Base-by-base conservation (phyloP, 2,888 invertebrate genomes). In the Yponomeuta malinellus region DNA sequence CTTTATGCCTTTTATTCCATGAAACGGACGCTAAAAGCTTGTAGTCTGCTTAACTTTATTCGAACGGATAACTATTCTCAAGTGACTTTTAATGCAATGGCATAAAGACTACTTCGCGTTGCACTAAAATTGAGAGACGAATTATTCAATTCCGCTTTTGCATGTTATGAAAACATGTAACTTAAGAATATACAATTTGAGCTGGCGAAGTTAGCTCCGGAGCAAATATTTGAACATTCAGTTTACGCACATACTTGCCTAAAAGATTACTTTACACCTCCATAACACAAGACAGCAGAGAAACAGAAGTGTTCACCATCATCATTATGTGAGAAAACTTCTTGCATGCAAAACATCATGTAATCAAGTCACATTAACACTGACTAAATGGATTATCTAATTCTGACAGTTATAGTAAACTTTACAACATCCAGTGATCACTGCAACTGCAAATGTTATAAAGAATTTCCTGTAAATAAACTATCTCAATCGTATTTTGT, bases 1-100 rank as follows among this genome's bases (percentile, higher is more conserved):
- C 52, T 59, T 59, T 59, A 59, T 59, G 52, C 52, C 6, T 59
- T 59, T 59, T 59, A 59, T 59, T 59, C 52, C 15, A 59, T 59
- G 52, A 59, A 59, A 59, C 52, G 52, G 52, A 59, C 52, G 52
- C 52, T 59, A 15, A 59, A 59, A 59, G 52, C 52, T 59, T 59
- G 52, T 59, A 59, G 52, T 15, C 52, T 15, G 52, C 52, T 59
- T 59, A 59, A 59, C 52, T 2, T 43, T 59, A 59, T 59, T 15
- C 52, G 15, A 15, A 15, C 15, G 52, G 12, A 59, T 59, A 59
- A 15, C 52, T 15, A 15, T 59, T 59, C 15, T 15, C 52, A 2
- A 15, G 52, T 59, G 52, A 15, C 52, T 59, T 59, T 59, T 59
- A 59, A 59, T 15, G 52, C 52, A 12, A 15, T 15, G 52, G 12